Base-by-base conservation (phyloP, 2,888 invertebrate species). In the Oscheius myriophilus region DNA sequence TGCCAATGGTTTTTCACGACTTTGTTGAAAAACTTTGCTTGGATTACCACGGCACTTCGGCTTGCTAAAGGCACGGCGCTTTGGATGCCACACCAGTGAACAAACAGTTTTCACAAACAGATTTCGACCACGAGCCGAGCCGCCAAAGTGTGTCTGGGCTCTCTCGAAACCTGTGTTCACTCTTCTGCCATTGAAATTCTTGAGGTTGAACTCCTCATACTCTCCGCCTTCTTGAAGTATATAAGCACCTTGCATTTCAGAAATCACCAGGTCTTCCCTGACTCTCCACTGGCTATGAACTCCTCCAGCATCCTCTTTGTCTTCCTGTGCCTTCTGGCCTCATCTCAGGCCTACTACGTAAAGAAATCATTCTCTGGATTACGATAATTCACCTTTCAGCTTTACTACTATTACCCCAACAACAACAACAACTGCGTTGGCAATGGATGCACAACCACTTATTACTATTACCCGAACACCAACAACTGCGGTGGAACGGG, bases 91-190 rank as follows among this genome's bases (percentile, higher is more conserved):
- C 49, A 46, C 63, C 52, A 53, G 51, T 49, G 63, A 52, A 43
- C 63, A 63, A 63, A 63, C 42, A 63, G 42, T 33, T 33, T 51
- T n/a, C 26, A n/a, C 63, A 63, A 63, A 63, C 63, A 63, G 63
- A 63, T 51, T 63, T 63, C 61, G 61, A 52, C 46, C 49, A 51
- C 61, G 14, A n/a, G 33, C 25, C 26, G n/a, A 46, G 26, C 49
- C 46, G 39, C 53, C 52, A 63, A 42, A 52, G 52, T 39, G 53
- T 52, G 11, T 53, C 63, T 39, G 52, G 41, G 25, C 33, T 23
- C 33, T 52, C 63, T 53, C 63, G 14, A 26, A 16, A 52, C 11
- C 9, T 11, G 16, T n/a, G 23, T 26, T 14, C 23, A 52, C 42
- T 53, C 21, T 43, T 39, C 46, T 14, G 21, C 46, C 33, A 33